Conservation (phyloP, 2,888 invertebrate genomes). For the Tridacna gigas region DNA sequence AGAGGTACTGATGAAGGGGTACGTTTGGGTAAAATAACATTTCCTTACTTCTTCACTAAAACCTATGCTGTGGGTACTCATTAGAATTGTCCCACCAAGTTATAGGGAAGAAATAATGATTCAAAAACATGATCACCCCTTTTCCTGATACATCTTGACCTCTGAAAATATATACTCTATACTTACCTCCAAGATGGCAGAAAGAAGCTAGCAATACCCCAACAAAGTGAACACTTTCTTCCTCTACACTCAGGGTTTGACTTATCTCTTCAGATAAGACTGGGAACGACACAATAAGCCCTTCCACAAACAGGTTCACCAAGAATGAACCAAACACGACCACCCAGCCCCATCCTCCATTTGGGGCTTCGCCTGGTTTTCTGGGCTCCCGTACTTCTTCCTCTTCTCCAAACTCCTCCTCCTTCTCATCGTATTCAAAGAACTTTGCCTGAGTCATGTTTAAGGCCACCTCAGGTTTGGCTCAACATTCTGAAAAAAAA, state of each 20-base stretch:
- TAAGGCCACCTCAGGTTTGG: slow-evolving; percentile 24
- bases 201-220: slow-evolving; percentile 91
- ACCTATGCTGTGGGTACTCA: no score
- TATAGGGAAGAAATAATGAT: no score
- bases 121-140: no score
- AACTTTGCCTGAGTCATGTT: slow-evolving; percentile 46
- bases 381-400: slow-evolving; percentile 58
- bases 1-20: no score
- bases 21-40: no score
- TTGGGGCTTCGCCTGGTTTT: slow-evolving; percentile 73
- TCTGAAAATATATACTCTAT: not conserved
- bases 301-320: slow-evolving; percentile 63
- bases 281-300: slow-evolving; percentile 39
- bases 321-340: slow-evolving; percentile 80
- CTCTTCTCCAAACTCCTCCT: slow-evolving; percentile 60
- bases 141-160: no score
- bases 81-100: no score
- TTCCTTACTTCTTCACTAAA: no score
- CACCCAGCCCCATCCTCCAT: slow-evolving; percentile 84
- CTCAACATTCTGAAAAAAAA: not conserved
- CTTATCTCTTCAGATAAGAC: slow-evolving; percentile 27
- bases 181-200: slow-evolving; percentile 89
- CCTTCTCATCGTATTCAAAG: slow-evolving; percentile 63
- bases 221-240: slow-evolving; percentile 59
- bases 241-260: slow-evolving; percentile 32